Conservation (phyloP, 2,888 invertebrate genomes). For the Drosophila sordidula region DNA sequence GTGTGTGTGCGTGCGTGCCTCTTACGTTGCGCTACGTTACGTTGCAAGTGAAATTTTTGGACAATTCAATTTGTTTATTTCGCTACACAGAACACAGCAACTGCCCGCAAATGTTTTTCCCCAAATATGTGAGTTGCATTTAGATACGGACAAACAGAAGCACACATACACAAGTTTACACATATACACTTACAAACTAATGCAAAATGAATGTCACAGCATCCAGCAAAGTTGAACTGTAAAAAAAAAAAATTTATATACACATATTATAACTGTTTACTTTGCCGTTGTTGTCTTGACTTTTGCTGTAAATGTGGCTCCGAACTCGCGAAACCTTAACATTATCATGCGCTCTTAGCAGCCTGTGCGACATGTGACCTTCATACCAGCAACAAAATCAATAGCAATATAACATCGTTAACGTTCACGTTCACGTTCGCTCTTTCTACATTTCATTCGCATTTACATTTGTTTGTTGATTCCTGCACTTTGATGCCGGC, state of each 20-base stretch:
- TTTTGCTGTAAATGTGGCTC: constrained; percentile 6
- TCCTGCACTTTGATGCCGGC: constrained; percentile 4
- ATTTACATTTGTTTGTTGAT: constrained; percentile 42
- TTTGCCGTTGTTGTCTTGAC: constrained; percentile 8
- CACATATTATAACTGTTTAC: constrained; percentile 40
- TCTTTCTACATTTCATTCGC: constrained; percentile 38
- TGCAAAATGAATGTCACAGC: constrained; percentile 38
- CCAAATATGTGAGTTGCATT: constrained; percentile 70
- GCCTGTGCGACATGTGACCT: constrained; percentile 76
- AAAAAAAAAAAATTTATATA: constrained; percentile 5
- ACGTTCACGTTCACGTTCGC: constrained; percentile 47
- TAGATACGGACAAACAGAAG: constrained; percentile 20
- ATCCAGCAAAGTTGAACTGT: constrained; percentile 31
- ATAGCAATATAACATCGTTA: constrained; percentile 70
- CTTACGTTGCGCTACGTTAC: constrained; percentile 67
- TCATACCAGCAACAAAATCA: constrained; percentile 82
- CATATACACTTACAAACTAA: constrained; percentile 9
- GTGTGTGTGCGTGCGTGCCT: constrained; percentile 55
- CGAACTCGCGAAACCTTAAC: constrained; percentile 50
- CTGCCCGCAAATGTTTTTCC: constrained; percentile 74
- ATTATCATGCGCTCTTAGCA: constrained; percentile 55
- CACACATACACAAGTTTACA: constrained; percentile 8
- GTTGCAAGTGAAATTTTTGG: constrained; percentile 71
- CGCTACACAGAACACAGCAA: constrained; percentile 52
- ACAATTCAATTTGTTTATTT: constrained; percentile 54